Conservation (phyloP, 2,113 vertebrate genomes). For the Phocoena phocoena region DNA sequence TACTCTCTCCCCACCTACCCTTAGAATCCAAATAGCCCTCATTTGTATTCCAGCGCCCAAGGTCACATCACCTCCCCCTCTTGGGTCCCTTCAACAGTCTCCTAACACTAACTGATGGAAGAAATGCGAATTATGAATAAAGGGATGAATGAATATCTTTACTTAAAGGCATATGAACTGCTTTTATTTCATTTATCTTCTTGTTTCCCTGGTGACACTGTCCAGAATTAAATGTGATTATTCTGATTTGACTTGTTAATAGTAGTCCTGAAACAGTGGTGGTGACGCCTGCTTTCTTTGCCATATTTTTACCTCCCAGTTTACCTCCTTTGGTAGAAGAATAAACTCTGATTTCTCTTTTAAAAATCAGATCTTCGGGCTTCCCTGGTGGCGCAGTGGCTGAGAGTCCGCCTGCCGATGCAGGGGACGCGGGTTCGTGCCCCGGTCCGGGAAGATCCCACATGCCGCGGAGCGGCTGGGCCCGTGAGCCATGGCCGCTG, state of each 20-base stretch:
- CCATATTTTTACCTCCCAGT: too few relatives aligned
- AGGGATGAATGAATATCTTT: background rate
- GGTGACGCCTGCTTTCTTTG: too few relatives aligned
- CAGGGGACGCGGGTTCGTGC: too few relatives aligned
- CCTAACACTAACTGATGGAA: too few relatives aligned
- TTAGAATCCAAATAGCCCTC: too few relatives aligned
- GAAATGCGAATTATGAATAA: too few relatives aligned
- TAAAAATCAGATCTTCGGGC: background rate
- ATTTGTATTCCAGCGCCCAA: fast-evolving
- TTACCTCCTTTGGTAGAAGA: background rate
- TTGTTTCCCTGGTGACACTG: background rate
- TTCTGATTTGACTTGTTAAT: background rate
- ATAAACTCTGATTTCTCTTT: background rate
- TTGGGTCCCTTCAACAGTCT: fast-evolving
- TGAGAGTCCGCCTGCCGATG: too few relatives aligned
- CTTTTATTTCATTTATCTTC: background rate
- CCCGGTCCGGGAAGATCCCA: too few relatives aligned
- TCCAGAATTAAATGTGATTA: background rate
- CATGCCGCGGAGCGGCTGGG: too few relatives aligned
- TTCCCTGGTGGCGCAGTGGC: too few relatives aligned
- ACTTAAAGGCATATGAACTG: background rate
- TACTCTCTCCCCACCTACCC: background rate
- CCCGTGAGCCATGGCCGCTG: too few relatives aligned
- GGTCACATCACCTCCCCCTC: fast-evolving
- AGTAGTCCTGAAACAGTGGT: background rate